These are phyloP conservation scores for Cyrtorhinus lividipennis DNA, from an alignment of 1,140 invertebrate genomes.

Conservation along the genomic window DNA sequence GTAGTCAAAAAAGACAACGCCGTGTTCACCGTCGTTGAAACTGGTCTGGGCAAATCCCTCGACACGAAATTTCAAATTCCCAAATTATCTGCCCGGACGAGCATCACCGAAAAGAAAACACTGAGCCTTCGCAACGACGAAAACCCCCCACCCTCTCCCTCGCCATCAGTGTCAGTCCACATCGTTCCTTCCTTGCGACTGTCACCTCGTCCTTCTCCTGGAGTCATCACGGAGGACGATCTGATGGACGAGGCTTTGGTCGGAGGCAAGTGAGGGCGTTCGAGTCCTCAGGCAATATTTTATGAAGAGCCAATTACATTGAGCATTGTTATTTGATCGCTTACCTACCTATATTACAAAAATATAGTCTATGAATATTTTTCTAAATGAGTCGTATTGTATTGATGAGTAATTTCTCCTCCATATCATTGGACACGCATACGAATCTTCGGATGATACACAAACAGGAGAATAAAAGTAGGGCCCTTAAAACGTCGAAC, in stretches of 20 bases:
- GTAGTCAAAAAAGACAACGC: constrained; percentile 41
- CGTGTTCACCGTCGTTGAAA: constrained; percentile 38
- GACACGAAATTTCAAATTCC: constrained; percentile 78
- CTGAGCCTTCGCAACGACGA: constrained; percentile 36
- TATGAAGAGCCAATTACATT: too few relatives aligned
- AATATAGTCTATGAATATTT: constrained; percentile 7
- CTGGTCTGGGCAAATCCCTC: constrained; percentile 53
- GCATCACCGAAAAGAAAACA: constrained; percentile 27
- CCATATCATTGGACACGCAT: too few relatives aligned
- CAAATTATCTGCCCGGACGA: constrained; percentile 47
- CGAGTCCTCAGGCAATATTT: background rate
- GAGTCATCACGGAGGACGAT: constrained; percentile 72
- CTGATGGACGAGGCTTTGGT: constrained; percentile 70
- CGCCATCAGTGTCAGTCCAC: constrained; percentile 57
- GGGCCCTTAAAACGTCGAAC: too few relatives aligned
- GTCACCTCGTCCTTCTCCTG: constrained; percentile 60
- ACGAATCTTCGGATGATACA: too few relatives aligned
- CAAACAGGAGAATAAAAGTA: too few relatives aligned
- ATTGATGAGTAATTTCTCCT: too few relatives aligned
- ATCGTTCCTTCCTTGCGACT: constrained; percentile 60
- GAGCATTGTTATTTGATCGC: too few relatives aligned
- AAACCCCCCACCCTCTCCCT: constrained; percentile 38
- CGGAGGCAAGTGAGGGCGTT: constrained; percentile 12
- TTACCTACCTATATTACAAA: background rate
- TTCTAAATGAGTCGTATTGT: background rate